Evolutionary conservation across 2,113 vertebrate species (phyloP).

Genomic region (Turdus rufiventris): DNA sequence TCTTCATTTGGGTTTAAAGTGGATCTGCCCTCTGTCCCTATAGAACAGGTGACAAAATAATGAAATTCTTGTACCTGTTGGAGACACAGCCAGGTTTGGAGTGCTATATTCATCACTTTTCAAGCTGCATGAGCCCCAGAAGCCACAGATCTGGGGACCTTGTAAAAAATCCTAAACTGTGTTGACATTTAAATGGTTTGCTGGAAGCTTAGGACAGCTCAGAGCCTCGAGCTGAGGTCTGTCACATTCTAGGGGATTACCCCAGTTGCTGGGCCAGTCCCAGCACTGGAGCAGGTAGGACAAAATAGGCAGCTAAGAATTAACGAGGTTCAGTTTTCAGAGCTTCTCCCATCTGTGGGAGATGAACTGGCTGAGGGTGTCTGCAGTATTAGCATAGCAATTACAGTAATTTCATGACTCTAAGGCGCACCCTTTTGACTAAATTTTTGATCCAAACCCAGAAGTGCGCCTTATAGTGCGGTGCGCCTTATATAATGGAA

Average conservation of each 20-base stretch:
- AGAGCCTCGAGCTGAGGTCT: not conserved
- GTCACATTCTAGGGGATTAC: fast-evolving
- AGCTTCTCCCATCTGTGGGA: not conserved
- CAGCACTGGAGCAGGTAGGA: not conserved
- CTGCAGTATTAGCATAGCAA: fast-evolving
- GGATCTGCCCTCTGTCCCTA: not conserved
- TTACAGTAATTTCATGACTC: too few relatives aligned
- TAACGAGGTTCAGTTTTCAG: not conserved
- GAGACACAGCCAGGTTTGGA: not conserved
- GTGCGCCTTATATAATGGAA: too few relatives aligned
- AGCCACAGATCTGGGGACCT: not conserved
- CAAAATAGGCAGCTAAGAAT: not conserved
- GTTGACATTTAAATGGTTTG: not conserved
- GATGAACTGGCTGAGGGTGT: not conserved
- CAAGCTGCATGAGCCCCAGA: fast-evolving
- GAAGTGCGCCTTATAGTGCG: too few relatives aligned
- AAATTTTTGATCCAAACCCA: too few relatives aligned
- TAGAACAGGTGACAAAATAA: not conserved
- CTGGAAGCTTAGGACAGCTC: not conserved
- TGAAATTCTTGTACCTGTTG: not conserved
- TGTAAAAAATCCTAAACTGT: not conserved
- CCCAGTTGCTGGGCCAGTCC: not conserved
- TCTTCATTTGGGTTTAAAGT: not conserved
- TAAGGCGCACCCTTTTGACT: too few relatives aligned
- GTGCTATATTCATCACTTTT: not conserved